phyloP scores from a whole-genome alignment of 2,888 invertebrate genomes.

The Drosophila putrida region DNA sequence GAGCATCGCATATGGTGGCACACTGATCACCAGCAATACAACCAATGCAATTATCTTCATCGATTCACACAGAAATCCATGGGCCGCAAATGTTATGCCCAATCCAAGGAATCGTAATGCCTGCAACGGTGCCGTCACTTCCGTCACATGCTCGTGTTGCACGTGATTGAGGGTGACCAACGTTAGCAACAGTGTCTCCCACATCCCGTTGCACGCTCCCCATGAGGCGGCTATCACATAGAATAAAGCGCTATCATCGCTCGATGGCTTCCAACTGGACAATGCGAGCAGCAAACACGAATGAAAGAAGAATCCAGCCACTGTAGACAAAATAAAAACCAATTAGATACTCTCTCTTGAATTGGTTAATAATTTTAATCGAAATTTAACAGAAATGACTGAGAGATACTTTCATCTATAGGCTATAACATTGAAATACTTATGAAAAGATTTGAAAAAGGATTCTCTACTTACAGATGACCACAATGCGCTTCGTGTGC shows the following conservation, averaged over 20 bases:
- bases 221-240: constrained; percentile 94
- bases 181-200: constrained; percentile 90
- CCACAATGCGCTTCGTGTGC: constrained; percentile 90
- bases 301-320: constrained; percentile 93
- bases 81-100: constrained; percentile 88
- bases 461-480: constrained; percentile 87
- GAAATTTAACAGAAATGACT: no score
- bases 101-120: constrained; percentile 88
- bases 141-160: constrained; percentile 83
- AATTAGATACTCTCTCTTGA: background rate
- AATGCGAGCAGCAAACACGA: constrained; percentile 91
- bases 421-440: no score
- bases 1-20: constrained; percentile 84
- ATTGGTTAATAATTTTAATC: no score
- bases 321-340: constrained; percentile 85
- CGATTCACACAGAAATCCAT: constrained; percentile 87
- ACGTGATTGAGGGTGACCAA: constrained; percentile 84
- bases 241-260: constrained; percentile 92
- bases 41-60: constrained; percentile 84
- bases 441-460: background rate
- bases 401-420: no score
- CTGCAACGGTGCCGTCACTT: constrained; percentile 86
- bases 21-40: constrained; percentile 83
- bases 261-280: constrained; percentile 92
- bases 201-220: constrained; percentile 94